A percentile compares a stretch with the other conserved stretches of the same genome.
Evolutionary conservation across 2,113 vertebrate species (phyloP).

Genomic region (Nansenia antarctica): DNA sequence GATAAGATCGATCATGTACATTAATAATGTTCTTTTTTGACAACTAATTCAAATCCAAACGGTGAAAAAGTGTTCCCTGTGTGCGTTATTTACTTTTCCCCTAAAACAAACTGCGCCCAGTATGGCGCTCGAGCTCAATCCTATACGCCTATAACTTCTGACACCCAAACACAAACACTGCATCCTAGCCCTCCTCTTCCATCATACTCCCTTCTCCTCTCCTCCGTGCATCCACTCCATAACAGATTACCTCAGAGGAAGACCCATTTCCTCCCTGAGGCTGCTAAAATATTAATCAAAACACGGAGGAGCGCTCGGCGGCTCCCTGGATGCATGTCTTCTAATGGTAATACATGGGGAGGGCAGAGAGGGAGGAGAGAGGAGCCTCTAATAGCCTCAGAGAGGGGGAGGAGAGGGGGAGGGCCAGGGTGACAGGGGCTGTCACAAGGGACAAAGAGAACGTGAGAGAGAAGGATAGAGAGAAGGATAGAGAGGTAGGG

Average conservation of each 20-base stretch:
- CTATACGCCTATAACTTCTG: conserved; percentile 51
- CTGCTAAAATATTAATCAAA: conserved; percentile 99
- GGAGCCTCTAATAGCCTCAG: conserved; percentile 84
- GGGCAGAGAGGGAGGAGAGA: conserved; percentile 83
- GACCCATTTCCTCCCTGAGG: conserved; percentile 89
- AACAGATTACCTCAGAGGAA: conserved; percentile 94
- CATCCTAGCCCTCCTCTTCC: conserved; percentile 67
- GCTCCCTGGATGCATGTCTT: conserved; percentile 91
- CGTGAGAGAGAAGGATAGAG: conserved; percentile 50
- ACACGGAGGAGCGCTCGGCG: conserved; percentile 88
- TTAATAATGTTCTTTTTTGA: no score
- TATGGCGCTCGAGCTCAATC: conserved; percentile 13
- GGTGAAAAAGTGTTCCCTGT: no score
- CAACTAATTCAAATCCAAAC: no score
- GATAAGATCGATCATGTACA: no score
- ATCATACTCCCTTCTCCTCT: conserved; percentile 64
- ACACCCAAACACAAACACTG: conserved; percentile 67
- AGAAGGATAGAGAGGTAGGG: conserved; percentile 1
- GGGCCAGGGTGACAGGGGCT: conserved; percentile 73
- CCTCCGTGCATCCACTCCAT: conserved; percentile 79
- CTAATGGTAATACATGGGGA: conserved; percentile 88
- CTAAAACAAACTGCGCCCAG: no score
- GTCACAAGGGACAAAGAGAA: conserved; percentile 71
- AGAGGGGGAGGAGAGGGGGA: conserved; percentile 78
- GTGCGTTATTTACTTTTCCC: no score